phyloP scores from a whole-genome alignment of 2,888 invertebrate species.

The Brenthis hecate region DNA sequence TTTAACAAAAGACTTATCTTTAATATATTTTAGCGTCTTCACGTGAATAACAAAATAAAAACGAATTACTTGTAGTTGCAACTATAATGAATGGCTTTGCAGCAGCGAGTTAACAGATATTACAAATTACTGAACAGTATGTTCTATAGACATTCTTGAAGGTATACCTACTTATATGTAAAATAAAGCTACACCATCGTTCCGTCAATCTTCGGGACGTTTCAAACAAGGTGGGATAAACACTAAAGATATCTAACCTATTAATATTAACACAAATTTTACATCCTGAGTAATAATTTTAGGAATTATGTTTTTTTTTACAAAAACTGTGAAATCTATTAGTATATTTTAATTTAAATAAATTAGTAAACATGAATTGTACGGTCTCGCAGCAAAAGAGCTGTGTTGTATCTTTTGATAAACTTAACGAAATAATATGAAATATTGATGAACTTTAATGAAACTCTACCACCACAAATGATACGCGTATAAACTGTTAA shows the following conservation, averaged over 20 bases:
- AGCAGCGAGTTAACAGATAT: slow-evolving; percentile 53
- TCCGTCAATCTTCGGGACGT: slow-evolving; percentile 41
- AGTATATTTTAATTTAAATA: no score
- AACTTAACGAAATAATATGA: no score
- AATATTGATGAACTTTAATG: no score
- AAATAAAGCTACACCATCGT: slow-evolving; percentile 47
- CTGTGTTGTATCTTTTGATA: no score
- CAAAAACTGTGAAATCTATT: no score
- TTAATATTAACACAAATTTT: no score
- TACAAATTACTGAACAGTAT: slow-evolving; percentile 52
- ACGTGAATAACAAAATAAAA: slow-evolving; percentile 36
- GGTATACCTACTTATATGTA: slow-evolving; percentile 40
- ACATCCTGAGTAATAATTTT: no score
- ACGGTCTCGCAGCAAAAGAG: no score
- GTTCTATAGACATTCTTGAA: slow-evolving; percentile 45
- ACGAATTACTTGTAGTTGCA: slow-evolving; percentile 29
- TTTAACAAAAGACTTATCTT: slow-evolving; percentile 24
- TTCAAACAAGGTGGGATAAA: slow-evolving; percentile 38
- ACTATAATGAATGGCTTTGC: slow-evolving; percentile 54
- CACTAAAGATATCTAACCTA: background rate
- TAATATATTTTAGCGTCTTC: slow-evolving; percentile 25
- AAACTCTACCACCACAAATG: no score
- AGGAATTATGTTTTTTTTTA: no score
- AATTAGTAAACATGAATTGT: no score
- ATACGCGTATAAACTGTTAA: no score